Evolutionary conservation across 2,888 invertebrate species (phyloP).

Genomic region (Scaptomyza parva): DNA sequence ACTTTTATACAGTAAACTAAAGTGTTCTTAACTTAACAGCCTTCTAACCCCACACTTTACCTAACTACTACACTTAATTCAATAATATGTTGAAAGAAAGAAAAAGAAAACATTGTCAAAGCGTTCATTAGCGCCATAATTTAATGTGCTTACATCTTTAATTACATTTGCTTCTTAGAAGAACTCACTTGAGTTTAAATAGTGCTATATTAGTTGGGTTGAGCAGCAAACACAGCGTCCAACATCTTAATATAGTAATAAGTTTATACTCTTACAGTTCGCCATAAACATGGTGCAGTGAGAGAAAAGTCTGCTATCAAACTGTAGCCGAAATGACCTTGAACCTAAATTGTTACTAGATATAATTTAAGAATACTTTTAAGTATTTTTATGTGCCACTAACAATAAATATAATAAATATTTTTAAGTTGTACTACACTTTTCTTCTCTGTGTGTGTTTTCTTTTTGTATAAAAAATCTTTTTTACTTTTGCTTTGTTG

Average conservation of each 20-base stretch:
- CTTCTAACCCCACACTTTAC: conserved; percentile 16
- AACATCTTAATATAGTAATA: background rate
- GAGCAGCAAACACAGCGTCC: background rate
- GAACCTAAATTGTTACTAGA: too few species aligned
- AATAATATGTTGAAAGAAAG: conserved; percentile 47
- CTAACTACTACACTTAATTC: conserved; percentile 46
- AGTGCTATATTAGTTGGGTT: conserved; percentile 2
- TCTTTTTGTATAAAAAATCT: conserved; percentile 31
- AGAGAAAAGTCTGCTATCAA: background rate
- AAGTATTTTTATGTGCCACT: too few species aligned
- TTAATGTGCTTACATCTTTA: conserved; percentile 57
- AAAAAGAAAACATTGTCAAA: background rate
- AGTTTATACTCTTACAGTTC: background rate
- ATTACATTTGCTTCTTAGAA: conserved; percentile 57
- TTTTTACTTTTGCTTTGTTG: conserved; percentile 17
- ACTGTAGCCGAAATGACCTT: background rate
- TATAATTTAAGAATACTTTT: too few species aligned
- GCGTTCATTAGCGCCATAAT: conserved; percentile 38
- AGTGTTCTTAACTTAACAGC: conserved; percentile 15
- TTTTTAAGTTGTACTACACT: too few species aligned
- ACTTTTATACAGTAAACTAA: conserved; percentile 12
- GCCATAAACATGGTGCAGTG: background rate
- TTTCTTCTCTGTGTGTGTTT: conserved; percentile 8
- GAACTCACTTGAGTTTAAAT: conserved; percentile 30
- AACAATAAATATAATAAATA: too few species aligned